Percentiles rank a stretch among this genome's conserved stretches.
Conservation (phyloP, 2,113 vertebrate species). For the Melanostigma gelatinosum region DNA sequence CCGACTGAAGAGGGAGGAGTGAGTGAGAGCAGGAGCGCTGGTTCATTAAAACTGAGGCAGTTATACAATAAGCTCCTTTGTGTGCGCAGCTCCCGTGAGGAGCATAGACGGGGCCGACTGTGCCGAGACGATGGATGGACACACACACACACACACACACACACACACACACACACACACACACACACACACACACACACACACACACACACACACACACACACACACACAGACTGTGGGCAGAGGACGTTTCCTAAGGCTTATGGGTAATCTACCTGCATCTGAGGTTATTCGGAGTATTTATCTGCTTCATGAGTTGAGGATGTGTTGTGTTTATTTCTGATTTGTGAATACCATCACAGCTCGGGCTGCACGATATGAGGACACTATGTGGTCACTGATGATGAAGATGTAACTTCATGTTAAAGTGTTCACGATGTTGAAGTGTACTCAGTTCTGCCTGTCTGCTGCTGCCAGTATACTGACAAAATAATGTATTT, state of each 20-base stretch:
- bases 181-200: not conserved
- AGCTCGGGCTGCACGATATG: not conserved
- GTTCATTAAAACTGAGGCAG: conserved; percentile 88
- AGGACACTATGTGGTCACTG: not conserved
- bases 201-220: no score
- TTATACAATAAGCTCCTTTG: conserved; percentile 89
- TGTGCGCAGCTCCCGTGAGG: conserved; percentile 84
- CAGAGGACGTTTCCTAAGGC: conserved; percentile 27
- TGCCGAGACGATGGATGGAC: not conserved
- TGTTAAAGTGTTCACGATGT: not conserved
- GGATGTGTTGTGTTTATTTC: conserved; percentile 15
- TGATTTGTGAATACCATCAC: not conserved
- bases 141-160: no score
- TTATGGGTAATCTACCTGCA: conserved; percentile 12
- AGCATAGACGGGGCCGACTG: conserved; percentile 76
- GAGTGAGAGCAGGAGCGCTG: conserved; percentile 84
- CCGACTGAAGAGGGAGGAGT: conserved; percentile 75
- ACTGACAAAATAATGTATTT: not conserved
- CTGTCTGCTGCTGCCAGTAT: not conserved
- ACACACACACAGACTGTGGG: conserved; percentile 23
- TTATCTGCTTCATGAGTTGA: not conserved
- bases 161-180: not conserved
- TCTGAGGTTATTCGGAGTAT: conserved; percentile 11
- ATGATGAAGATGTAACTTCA: not conserved
- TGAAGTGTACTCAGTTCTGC: not conserved